Conservation (phyloP, 2,113 vertebrate species). For the Platycercus adscitus region DNA sequence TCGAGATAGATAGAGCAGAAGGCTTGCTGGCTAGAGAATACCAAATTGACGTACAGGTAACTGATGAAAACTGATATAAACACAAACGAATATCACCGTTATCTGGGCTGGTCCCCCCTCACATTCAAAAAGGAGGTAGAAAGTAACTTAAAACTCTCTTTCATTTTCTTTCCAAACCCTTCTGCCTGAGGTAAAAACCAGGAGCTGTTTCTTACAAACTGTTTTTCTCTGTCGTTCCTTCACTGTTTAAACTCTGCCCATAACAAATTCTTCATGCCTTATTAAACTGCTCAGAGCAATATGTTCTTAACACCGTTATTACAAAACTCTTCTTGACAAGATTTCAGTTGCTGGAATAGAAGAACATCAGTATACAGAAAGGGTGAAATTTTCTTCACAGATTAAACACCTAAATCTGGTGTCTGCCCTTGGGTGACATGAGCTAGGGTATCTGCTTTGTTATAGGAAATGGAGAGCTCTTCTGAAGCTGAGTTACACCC, state of each 20-base stretch:
- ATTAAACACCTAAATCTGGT: background rate
- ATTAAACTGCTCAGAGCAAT: background rate
- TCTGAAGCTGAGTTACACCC: background rate
- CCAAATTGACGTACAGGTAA: background rate
- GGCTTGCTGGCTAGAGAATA: background rate
- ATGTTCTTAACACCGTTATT: background rate
- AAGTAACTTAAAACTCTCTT: background rate
- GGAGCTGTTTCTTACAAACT: background rate
- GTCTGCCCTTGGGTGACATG: background rate
- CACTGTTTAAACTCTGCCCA: background rate
- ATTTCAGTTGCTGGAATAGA: background rate
- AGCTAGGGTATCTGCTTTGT: background rate
- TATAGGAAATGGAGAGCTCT: background rate
- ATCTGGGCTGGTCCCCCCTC: background rate
- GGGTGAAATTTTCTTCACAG: background rate
- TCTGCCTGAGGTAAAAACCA: background rate
- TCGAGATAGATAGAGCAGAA: background rate
- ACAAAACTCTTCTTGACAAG: background rate
- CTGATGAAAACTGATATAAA: background rate
- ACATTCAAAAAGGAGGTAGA: background rate
- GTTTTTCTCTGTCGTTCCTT: background rate
- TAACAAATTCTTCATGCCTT: background rate
- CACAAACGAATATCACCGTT: background rate
- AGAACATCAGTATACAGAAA: background rate
- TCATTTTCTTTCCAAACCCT: background rate